Conservation (phyloP, 2,888 invertebrate genomes). For the Amaurobius ferox region DNA sequence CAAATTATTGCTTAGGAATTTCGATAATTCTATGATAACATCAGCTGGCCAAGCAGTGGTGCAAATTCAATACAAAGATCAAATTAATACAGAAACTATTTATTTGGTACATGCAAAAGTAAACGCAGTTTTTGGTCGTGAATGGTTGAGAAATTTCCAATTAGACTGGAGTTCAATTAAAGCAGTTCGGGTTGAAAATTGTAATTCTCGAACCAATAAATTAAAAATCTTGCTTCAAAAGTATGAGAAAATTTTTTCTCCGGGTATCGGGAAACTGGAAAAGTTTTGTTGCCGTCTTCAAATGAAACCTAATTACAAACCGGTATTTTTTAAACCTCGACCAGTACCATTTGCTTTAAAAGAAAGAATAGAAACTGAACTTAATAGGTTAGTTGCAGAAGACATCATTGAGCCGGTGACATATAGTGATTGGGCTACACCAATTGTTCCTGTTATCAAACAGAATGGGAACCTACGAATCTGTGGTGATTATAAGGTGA, state of each 20-base stretch:
- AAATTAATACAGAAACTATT: slow-evolving; percentile 45
- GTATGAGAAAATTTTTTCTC: slow-evolving; percentile 38
- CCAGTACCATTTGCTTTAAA: slow-evolving; percentile 50
- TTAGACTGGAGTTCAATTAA: slow-evolving; percentile 36
- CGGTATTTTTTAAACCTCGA: slow-evolving; percentile 45
- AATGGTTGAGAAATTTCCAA: slow-evolving; percentile 42
- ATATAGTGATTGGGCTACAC: slow-evolving; percentile 48
- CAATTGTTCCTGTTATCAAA: slow-evolving; percentile 43
- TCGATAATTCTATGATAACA: slow-evolving; percentile 39
- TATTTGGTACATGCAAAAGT: slow-evolving; percentile 44
- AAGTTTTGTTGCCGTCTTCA: slow-evolving; percentile 43
- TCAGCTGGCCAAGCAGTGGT: slow-evolving; percentile 38
- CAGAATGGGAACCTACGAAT: slow-evolving; percentile 72
- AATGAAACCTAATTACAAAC: slow-evolving; percentile 43
- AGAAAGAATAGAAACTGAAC: slow-evolving; percentile 45
- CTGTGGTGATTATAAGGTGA: slow-evolving; percentile 76
- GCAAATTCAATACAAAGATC: slow-evolving; percentile 44
- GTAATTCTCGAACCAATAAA: slow-evolving; percentile 30
- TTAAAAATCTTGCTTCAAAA: slow-evolving; percentile 30
- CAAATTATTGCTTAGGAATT: slow-evolving; percentile 39
- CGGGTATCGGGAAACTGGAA: slow-evolving; percentile 43
- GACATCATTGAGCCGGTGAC: slow-evolving; percentile 41
- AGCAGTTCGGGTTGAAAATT: slow-evolving; percentile 32
- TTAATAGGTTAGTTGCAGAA: slow-evolving; percentile 39
- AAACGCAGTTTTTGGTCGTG: slow-evolving; percentile 42